Conservation (phyloP, 1,140 invertebrate genomes). For the Leptinotarsa defecta region DNA sequence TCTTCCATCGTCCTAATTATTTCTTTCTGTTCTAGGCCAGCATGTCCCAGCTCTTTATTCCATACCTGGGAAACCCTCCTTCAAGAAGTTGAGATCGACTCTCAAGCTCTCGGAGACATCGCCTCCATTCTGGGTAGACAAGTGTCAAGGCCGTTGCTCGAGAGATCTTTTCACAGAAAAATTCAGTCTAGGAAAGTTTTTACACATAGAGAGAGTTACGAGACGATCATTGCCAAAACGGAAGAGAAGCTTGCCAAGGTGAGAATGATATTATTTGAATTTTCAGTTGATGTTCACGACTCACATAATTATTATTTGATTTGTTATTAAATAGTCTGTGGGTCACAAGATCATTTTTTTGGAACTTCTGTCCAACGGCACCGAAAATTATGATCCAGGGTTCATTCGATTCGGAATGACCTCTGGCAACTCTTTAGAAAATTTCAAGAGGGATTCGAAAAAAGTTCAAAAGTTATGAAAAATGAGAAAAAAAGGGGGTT, state of each 20-base stretch:
- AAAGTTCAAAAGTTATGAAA: too few species aligned
- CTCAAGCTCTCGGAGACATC: conserved; percentile 86
- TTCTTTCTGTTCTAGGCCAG: conserved; percentile 65
- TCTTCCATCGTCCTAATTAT: background rate
- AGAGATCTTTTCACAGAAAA: conserved; percentile 89
- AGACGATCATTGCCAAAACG: conserved; percentile 85
- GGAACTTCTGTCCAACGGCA: too few species aligned
- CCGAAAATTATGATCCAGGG: too few species aligned
- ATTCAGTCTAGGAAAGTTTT: conserved; percentile 92
- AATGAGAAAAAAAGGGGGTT: too few species aligned
- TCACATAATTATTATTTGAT: too few species aligned
- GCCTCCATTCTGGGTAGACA: conserved; percentile 81
- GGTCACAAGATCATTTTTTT: too few species aligned
- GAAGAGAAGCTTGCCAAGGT: conserved; percentile 88
- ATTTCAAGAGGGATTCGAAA: too few species aligned
- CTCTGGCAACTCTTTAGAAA: too few species aligned
- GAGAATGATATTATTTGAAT: conserved; percentile 39
- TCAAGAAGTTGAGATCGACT: conserved; percentile 91
- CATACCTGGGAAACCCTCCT: conserved; percentile 90
- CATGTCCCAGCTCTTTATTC: conserved; percentile 80
- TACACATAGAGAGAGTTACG: conserved; percentile 87
- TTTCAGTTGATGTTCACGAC: too few species aligned
- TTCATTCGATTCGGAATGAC: too few species aligned
- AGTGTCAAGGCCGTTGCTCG: conserved; percentile 84
- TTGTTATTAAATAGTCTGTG: too few species aligned